Evolutionary conservation across 2,113 vertebrate genomes (phyloP).

Genomic region (Ammodytes dubius): DNA sequence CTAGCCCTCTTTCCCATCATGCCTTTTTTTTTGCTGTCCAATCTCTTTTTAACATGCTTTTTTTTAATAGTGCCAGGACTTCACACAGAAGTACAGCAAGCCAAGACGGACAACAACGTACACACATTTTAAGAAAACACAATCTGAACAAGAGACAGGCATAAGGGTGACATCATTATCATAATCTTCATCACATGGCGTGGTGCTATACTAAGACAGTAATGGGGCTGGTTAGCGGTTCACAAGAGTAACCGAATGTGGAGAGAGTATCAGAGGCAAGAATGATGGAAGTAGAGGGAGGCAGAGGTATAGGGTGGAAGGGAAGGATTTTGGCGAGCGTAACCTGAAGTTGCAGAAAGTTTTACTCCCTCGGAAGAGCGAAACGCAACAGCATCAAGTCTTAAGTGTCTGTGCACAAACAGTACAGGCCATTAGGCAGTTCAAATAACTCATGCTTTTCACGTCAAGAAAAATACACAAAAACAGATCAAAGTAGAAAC

Average conservation of each 20-base stretch:
- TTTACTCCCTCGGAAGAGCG: constrained; percentile 58
- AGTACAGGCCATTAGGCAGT: constrained; percentile 78
- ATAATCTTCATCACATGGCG: constrained; percentile 32
- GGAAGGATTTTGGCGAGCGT: constrained; percentile 50
- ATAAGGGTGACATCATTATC: constrained; percentile 63
- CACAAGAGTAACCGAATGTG: constrained; percentile 1
- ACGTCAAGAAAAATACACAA: constrained; percentile 37
- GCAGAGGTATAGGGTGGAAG: constrained; percentile 18
- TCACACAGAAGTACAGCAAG: constrained; percentile 77
- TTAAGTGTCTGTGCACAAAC: constrained; percentile 81
- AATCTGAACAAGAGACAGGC: constrained; percentile 67
- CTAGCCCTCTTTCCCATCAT: constrained; percentile 40
- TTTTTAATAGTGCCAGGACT: constrained; percentile 65
- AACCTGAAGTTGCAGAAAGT: constrained; percentile 83
- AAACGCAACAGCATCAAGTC: constrained; percentile 78
- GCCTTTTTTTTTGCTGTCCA: constrained; percentile 30
- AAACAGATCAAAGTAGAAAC: constrained; percentile 11
- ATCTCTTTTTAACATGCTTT: constrained; percentile 68
- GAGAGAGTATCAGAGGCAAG: constrained; percentile 34
- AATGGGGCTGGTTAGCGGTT: constrained; percentile 30
- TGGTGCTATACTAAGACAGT: constrained; percentile 44
- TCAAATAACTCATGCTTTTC: constrained; percentile 65
- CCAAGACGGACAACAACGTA: constrained; percentile 62
- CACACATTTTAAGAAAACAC: constrained; percentile 63
- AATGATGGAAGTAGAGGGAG: constrained; percentile 42